Percentiles rank a stretch among this genome's conserved stretches.
Conservation (phyloP, 2,888 invertebrate species). For the Tenthredo livida region DNA sequence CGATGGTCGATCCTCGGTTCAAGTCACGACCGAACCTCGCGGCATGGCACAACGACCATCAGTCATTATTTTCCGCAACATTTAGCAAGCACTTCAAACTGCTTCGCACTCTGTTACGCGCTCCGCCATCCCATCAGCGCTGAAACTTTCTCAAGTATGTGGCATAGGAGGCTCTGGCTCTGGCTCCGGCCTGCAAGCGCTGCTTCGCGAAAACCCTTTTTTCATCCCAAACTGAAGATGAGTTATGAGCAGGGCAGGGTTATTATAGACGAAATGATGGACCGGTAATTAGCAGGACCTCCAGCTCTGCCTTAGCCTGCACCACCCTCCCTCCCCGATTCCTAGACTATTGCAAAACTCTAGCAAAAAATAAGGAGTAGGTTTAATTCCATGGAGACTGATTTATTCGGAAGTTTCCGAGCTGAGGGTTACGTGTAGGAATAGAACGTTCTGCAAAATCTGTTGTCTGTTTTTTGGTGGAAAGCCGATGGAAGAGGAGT, state of each 20-base stretch:
- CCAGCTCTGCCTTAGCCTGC: not conserved
- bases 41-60: slow-evolving; percentile 70
- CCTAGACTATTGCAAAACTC: not conserved
- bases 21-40: slow-evolving; percentile 58
- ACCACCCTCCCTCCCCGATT: not conserved
- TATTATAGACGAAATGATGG: slow-evolving; percentile 50
- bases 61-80: slow-evolving; percentile 78
- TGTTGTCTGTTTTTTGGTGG: not conserved
- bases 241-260: slow-evolving; percentile 70
- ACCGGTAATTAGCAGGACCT: slow-evolving; percentile 37
- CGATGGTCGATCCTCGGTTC: slow-evolving; percentile 54
- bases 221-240: slow-evolving; percentile 65
- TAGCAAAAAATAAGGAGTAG: not conserved
- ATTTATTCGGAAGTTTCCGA: slow-evolving; percentile 9
- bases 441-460: not conserved
- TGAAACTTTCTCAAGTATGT: slow-evolving; percentile 76
- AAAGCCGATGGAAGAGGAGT: slow-evolving; percentile 13
- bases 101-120: slow-evolving; percentile 73
- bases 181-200: slow-evolving; percentile 34
- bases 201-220: slow-evolving; percentile 55
- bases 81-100: slow-evolving; percentile 77
- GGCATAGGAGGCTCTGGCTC: slow-evolving; percentile 63
- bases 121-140: slow-evolving; percentile 60
- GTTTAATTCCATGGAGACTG: not conserved
- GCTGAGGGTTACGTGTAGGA: not conserved